phyloP scores from a whole-genome alignment of 2,113 vertebrate genomes.

The Menura novaehollandiae region DNA sequence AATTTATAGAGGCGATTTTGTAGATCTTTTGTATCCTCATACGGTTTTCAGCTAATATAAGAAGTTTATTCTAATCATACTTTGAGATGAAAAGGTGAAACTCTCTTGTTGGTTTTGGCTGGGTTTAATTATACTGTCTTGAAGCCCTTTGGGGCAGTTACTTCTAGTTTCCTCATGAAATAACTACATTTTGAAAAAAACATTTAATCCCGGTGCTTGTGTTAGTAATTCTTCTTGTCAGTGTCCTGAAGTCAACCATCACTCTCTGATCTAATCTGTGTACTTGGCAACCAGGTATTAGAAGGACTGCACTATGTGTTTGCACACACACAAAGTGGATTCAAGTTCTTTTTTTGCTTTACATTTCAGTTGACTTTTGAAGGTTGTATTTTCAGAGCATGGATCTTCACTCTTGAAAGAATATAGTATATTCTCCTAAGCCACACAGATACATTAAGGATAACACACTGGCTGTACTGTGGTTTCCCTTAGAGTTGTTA shows the following conservation, averaged over 20 bases:
- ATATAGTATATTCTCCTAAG: not conserved
- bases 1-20: not conserved
- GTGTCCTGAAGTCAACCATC: not conserved
- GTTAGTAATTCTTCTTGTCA: not conserved
- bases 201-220: not conserved
- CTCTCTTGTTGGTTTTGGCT: not conserved
- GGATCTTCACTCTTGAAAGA: not conserved
- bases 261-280: not conserved
- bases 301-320: not conserved
- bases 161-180: not conserved
- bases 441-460: not conserved
- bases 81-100: not conserved
- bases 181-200: not conserved
- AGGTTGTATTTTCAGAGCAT: not conserved
- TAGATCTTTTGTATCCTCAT: not conserved
- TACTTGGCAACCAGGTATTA: not conserved
- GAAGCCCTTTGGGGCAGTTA: not conserved
- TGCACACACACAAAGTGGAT: not conserved
- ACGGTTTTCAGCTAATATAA: not conserved
- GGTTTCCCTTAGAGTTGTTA: not conserved
- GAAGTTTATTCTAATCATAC: not conserved
- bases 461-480: not conserved
- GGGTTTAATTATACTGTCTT: not conserved
- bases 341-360: not conserved
- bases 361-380: not conserved